A percentile compares a stretch with the other conserved stretches of the same genome.
These are phyloP conservation scores for Oryctes rhinoceros DNA, from an alignment of 1,140 invertebrate species.

Conservation along the genomic window DNA sequence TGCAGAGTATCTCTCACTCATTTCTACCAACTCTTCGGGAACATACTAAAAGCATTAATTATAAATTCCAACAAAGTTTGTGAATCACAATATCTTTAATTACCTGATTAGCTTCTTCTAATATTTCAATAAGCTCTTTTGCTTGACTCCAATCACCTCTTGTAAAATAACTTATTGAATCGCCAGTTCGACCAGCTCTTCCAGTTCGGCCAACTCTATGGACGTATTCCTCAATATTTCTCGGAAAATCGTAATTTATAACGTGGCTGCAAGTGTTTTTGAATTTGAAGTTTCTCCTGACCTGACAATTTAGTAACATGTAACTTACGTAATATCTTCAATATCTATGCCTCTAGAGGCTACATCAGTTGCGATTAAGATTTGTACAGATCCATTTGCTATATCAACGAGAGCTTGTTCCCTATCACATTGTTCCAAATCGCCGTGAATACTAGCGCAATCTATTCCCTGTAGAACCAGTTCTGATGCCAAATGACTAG, in stretches of 20 bases:
- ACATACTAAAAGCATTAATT: constrained; percentile 61
- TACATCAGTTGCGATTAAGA: constrained; percentile 95
- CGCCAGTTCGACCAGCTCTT: constrained; percentile 83
- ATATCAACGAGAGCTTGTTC: constrained; percentile 87
- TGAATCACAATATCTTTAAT: not conserved
- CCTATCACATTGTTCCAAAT: constrained; percentile 84
- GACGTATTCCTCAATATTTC: constrained; percentile 90
- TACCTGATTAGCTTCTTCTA: constrained; percentile 78
- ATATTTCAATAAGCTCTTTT: constrained; percentile 81
- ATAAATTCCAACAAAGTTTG: constrained; percentile 29
- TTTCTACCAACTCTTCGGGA: constrained; percentile 74
- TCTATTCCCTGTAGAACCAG: constrained; percentile 72
- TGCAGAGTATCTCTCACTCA: constrained; percentile 73
- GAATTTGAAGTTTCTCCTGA: constrained; percentile 45
- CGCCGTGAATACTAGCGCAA: constrained; percentile 87
- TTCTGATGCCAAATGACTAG: constrained; percentile 83
- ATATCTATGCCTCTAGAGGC: constrained; percentile 93
- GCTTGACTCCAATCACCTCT: constrained; percentile 82
- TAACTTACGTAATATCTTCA: constrained; percentile 84
- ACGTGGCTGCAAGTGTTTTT: constrained; percentile 70
- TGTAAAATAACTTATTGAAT: constrained; percentile 83
- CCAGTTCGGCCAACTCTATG: constrained; percentile 89
- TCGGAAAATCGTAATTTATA: constrained; percentile 90
- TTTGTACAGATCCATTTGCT: constrained; percentile 75
- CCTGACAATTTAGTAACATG: not conserved